Percentiles rank a stretch among this genome's conserved stretches.
phyloP scores from a whole-genome alignment of 92 coral and sea anemone genomes.

The Scolanthus callimorphus region DNA sequence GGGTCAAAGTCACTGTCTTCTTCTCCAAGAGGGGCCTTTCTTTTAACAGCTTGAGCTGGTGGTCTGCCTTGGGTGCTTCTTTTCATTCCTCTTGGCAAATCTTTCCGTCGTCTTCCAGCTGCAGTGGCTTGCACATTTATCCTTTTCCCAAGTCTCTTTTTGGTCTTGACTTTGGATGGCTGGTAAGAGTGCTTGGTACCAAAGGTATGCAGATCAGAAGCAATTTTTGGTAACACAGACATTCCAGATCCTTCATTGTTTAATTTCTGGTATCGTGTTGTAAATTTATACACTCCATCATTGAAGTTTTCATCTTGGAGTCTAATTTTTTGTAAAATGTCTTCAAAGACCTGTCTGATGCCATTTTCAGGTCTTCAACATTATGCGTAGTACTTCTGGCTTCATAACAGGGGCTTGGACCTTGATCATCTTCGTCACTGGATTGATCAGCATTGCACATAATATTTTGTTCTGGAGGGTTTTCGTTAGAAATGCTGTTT shows the following conservation, averaged over 20 bases:
- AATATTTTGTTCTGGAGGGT: too few relatives aligned
- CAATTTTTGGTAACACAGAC: slow-evolving; percentile 27
- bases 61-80: neutral
- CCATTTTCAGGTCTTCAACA: too few relatives aligned
- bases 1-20: neutral
- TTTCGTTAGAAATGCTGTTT: too few relatives aligned
- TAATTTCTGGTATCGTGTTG: slow-evolving; percentile 13
- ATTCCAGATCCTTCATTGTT: slow-evolving; percentile 20
- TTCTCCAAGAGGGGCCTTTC: neutral
- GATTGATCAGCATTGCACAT: slow-evolving; percentile 5
- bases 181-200: too few relatives aligned
- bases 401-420: slow-evolving; percentile 4
- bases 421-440: slow-evolving; percentile 11
- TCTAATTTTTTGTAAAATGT: slow-evolving; percentile 24
- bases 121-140: slow-evolving; percentile 43
- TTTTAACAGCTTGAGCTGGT: neutral
- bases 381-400: too few relatives aligned
- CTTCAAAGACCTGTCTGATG: slow-evolving; percentile 26
- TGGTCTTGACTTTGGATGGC: too few relatives aligned
- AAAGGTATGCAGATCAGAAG: slow-evolving; percentile 29
- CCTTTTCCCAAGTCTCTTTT: slow-evolving; percentile 3
- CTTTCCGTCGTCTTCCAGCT: slow-evolving; percentile 18
- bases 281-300: neutral
- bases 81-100: neutral
- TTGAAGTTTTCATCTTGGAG: neutral